Base-by-base conservation (phyloP, 2,888 invertebrate species). In the Pyrgus malvae region DNA sequence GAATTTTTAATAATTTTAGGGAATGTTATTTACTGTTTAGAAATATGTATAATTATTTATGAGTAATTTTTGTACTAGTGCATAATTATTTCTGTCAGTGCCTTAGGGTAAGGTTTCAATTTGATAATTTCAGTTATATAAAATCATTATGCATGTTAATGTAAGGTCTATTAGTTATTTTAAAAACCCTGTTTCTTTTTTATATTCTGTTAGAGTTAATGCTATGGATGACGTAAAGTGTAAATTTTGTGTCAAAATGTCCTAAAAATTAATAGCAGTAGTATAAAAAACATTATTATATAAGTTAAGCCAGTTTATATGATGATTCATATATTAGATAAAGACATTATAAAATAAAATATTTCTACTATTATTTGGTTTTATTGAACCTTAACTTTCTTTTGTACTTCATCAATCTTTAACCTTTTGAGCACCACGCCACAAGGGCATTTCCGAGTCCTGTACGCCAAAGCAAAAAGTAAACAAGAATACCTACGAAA, bases 261-360 rank as follows among this genome's bases (percentile, higher is more conserved):
- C 78, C 76, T 76, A 71, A 66, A 73, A 69, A 67, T 70, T 58
- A 69, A 70, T 67, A 66, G 64, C 62, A 62, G 63, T 50, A 57
- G 59, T 53, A 48, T 41, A 56, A 58, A 60, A 54, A 58, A 61
- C 55, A 53, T 59, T 17, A 56, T 62, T 61, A 63, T 56, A 63
- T 54, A 59, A 80, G 69, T 72, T 85, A 86, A 86, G 84, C 73
- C 77, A 81, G 79, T 85, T 85, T 87, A 83, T 89, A 88, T 83
- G 77, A 85, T 81, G 85, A 81, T 74, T 76, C 75, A 74, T 76
- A 74, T 77, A 76, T 71, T 82, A 83, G 77, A 83, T 83, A 82
- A 89, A 89, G 86, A 89, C 87, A 89, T 82, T 79, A 81, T 81
- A 70, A 84, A 85, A 86, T 85, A 83, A 85, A 86, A 72, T 74